These are phyloP conservation scores for Corella eumyota DNA, from an alignment of 23 tunicate genomes.

Conservation along the genomic window DNA sequence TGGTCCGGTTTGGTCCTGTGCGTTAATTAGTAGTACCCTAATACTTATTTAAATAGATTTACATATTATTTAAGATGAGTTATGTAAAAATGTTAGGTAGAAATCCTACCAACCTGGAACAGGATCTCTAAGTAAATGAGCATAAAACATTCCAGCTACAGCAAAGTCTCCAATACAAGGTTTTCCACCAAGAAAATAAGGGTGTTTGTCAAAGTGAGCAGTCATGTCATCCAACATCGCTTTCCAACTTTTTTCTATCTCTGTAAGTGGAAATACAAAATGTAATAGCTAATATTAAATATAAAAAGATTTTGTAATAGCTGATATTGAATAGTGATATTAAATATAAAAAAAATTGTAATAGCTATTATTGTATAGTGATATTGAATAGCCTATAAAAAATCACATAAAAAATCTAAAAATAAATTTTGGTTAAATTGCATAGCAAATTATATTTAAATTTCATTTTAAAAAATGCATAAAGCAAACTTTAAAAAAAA, in stretches of 20 bases:
- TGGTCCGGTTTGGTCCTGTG: no score
- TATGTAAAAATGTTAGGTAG: no score
- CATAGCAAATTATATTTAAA: background rate
- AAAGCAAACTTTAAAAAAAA: background rate
- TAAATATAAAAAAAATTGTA: no score
- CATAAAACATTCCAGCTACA: slow-evolving; percentile 58
- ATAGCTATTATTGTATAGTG: no score
- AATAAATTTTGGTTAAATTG: background rate
- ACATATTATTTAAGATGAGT: no score
- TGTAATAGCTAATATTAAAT: background rate
- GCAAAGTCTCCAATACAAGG: slow-evolving; percentile 70
- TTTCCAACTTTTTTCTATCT: slow-evolving; percentile 50
- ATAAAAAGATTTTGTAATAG: no score
- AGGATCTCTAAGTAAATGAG: slow-evolving; percentile 60
- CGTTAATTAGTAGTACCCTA: no score
- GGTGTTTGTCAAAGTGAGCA: slow-evolving; percentile 52
- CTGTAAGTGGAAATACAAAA: slow-evolving; percentile 5
- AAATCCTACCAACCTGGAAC: slow-evolving; percentile 13
- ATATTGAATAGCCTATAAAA: no score
- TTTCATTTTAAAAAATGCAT: background rate
- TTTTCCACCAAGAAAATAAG: slow-evolving; percentile 55
- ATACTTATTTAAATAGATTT: no score
- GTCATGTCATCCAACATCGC: slow-evolving; percentile 24
- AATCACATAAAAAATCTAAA: no score
- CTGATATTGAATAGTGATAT: no score